phyloP scores from a whole-genome alignment of 30 jellyfish, hydroid and myxozoan genomes.

The Aurelia aurita region DNA sequence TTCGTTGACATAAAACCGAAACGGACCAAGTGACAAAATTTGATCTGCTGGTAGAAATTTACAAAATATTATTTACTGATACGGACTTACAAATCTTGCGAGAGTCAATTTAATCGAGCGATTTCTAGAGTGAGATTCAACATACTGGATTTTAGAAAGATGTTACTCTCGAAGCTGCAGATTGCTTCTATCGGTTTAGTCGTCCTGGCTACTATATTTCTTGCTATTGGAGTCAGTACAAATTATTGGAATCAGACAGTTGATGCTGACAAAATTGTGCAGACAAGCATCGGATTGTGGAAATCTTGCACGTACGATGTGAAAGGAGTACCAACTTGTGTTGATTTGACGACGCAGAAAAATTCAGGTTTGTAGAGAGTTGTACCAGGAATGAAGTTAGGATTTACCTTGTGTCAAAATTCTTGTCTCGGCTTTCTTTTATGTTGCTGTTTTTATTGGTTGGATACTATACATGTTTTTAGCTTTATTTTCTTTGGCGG shows the following conservation, averaged over 20 bases:
- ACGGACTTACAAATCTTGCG: too few species aligned
- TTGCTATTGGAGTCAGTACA: conserved; percentile 51
- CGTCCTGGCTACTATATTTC: conserved; percentile 27
- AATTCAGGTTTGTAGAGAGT: conserved; percentile 27
- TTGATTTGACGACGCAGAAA: conserved; percentile 20
- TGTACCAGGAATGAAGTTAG: neutral
- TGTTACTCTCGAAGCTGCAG: conserved; percentile 42
- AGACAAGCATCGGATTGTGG: conserved; percentile 50
- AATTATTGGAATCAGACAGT: conserved; percentile 50
- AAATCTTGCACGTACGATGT: conserved; percentile 45
- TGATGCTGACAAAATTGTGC: conserved; percentile 21
- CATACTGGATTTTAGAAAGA: neutral
- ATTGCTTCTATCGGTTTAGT: neutral
- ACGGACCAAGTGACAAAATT: too few species aligned
- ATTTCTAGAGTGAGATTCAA: too few species aligned
- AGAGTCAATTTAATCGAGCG: too few species aligned
- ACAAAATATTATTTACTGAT: too few species aligned
- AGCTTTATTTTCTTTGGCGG: too few species aligned
- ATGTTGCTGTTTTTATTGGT: too few species aligned
- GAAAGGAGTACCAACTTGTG: conserved; percentile 37
- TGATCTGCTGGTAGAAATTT: too few species aligned
- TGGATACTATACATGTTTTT: too few species aligned
- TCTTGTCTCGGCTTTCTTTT: too few species aligned
- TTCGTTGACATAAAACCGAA: too few species aligned
- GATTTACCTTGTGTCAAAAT: neutral